phyloP scores from a whole-genome alignment of 2,113 vertebrate genomes.

The Solea solea region DNA sequence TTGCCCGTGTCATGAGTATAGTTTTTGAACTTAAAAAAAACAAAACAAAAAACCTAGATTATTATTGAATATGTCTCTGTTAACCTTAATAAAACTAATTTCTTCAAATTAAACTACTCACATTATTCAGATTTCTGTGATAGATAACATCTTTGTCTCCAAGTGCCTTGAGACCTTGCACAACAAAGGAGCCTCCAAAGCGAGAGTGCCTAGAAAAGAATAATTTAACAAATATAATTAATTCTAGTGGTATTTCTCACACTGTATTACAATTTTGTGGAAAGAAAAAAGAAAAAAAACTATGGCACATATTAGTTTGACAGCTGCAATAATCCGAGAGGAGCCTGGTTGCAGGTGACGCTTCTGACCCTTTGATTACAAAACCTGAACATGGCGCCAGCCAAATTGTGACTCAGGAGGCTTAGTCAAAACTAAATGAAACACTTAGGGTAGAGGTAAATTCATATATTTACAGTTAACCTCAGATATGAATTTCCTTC shows the following conservation, averaged over 20 bases:
- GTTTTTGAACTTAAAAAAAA: slow-evolving; percentile 84
- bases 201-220: slow-evolving; percentile 87
- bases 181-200: slow-evolving; percentile 92
- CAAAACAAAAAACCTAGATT: background rate
- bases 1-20: slow-evolving; percentile 92
- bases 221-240: background rate
- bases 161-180: slow-evolving; percentile 92
- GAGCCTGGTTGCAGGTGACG: too few species aligned
- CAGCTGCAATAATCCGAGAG: too few species aligned
- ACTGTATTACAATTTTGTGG: background rate
- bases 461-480: too few species aligned
- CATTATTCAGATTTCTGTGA: slow-evolving; percentile 91
- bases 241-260: background rate
- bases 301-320: too few species aligned
- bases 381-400: too few species aligned
- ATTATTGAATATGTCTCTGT: background rate
- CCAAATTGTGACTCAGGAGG: too few species aligned
- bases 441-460: too few species aligned
- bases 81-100: background rate
- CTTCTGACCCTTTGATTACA: too few species aligned
- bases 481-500: too few species aligned
- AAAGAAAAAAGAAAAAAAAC: too few species aligned
- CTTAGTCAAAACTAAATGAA: too few species aligned
- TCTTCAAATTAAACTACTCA: slow-evolving; percentile 67
- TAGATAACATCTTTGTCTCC: slow-evolving; percentile 91